These are phyloP conservation scores for Ornithoptera alexandrae DNA, from an alignment of 2,888 invertebrate genomes.

Conservation along the genomic window DNA sequence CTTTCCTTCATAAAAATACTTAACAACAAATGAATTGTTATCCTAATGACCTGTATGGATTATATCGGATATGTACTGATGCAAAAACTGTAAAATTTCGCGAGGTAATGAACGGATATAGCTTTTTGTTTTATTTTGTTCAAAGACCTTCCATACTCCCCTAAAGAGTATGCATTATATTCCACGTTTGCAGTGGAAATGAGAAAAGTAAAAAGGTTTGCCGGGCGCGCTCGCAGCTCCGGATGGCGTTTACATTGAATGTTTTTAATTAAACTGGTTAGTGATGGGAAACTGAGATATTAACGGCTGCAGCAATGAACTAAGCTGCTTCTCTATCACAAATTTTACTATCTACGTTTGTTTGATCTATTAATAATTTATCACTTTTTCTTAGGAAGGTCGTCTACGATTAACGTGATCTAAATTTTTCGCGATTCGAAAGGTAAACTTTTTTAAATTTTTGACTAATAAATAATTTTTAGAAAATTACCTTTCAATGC, in stretches of 20 bases:
- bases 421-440: too few relatives aligned
- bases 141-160: not conserved
- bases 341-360: not conserved
- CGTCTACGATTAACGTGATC: too few relatives aligned
- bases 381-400: too few relatives aligned
- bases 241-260: conserved; percentile 42
- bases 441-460: too few relatives aligned
- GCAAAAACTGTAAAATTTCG: not conserved
- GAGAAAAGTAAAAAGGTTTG: conserved; percentile 32
- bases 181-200: conserved; percentile 30
- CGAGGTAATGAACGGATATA: not conserved
- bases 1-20: too few relatives aligned
- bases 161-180: conserved; percentile 30
- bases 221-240: conserved; percentile 37
- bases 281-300: conserved; percentile 36
- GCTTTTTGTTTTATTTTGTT: not conserved
- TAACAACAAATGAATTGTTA: too few relatives aligned
- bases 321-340: not conserved
- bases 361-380: too few relatives aligned
- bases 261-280: conserved; percentile 52
- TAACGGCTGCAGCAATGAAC: conserved; percentile 7
- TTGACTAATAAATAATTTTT: too few relatives aligned
- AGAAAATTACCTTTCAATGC: too few relatives aligned
- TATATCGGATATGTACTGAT: not conserved
- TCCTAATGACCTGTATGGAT: too few relatives aligned